Conservation (phyloP, 2,113 vertebrate genomes). For the Lagenorhynchus albirostris region DNA sequence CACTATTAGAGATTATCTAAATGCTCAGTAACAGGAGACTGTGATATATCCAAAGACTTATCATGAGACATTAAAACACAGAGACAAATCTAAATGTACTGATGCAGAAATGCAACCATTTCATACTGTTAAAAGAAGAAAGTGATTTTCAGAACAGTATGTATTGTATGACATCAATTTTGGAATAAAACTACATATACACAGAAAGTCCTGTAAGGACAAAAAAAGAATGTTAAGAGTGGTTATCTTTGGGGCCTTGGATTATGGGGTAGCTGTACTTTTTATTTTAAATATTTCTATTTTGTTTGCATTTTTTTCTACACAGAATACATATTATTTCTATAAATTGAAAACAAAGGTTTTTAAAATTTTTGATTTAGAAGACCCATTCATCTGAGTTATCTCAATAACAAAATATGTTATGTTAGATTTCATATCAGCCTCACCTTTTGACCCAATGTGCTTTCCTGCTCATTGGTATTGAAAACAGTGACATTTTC, state of each 20-base stretch:
- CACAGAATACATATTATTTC: not conserved
- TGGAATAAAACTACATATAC: not conserved
- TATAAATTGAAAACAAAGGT: not conserved
- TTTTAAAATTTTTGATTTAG: not conserved
- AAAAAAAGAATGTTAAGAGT: not conserved
- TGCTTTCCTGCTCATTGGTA: constrained; percentile 97
- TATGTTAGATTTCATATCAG: not conserved
- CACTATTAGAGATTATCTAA: not conserved
- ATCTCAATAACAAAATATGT: not conserved
- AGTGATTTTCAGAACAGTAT: constrained; percentile 21
- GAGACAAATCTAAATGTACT: constrained; percentile 2
- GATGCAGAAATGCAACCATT: not conserved
- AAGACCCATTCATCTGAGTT: not conserved
- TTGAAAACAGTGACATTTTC: constrained; percentile 99
- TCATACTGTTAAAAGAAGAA: constrained; percentile 4
- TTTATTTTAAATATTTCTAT: constrained; percentile 6
- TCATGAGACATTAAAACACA: not conserved
- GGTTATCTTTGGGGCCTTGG: not conserved
- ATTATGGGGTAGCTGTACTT: not conserved
- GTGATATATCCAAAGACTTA: not conserved
- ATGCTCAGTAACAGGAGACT: not conserved
- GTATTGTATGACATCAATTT: not conserved
- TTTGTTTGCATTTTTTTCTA: not conserved
- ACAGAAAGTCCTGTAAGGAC: not conserved
- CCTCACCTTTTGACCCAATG: constrained; percentile 93